Conservation (phyloP, 2,797 vertebrate genomes). For the Notoglanidium macrostoma region DNA sequence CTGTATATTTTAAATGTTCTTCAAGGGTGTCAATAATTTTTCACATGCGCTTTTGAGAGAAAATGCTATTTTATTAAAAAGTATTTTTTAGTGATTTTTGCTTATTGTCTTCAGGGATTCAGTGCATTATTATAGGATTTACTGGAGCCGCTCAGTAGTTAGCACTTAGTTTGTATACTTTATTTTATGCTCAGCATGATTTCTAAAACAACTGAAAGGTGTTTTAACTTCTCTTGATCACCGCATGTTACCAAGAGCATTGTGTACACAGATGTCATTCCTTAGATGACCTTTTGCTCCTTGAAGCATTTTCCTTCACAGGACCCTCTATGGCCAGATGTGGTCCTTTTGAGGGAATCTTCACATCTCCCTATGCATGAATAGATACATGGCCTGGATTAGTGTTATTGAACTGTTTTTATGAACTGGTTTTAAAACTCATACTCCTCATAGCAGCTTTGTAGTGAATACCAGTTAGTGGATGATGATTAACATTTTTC, state of each 20-base stretch:
- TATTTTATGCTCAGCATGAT: background rate
- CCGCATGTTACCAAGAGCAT: background rate
- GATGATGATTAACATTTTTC: constrained; percentile 18
- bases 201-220: background rate
- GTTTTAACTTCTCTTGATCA: background rate
- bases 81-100: background rate
- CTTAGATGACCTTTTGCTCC: constrained; percentile 11
- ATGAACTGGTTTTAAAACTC: background rate
- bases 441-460: background rate
- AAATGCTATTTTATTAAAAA: background rate
- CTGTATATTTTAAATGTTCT: background rate
- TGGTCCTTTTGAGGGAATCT: background rate
- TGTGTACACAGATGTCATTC: constrained; percentile 20
- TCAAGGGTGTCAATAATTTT: background rate
- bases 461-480: background rate
- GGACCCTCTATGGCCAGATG: background rate
- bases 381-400: constrained; percentile 3
- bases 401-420: background rate
- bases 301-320: background rate
- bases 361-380: background rate
- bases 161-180: background rate
- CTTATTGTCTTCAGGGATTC: background rate
- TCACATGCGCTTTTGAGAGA: background rate
- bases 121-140: background rate
- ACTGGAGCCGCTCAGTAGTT: background rate